These are phyloP conservation scores for Plemyria rubiginata DNA, from an alignment of 2,888 invertebrate genomes.

Conservation along the genomic window DNA sequence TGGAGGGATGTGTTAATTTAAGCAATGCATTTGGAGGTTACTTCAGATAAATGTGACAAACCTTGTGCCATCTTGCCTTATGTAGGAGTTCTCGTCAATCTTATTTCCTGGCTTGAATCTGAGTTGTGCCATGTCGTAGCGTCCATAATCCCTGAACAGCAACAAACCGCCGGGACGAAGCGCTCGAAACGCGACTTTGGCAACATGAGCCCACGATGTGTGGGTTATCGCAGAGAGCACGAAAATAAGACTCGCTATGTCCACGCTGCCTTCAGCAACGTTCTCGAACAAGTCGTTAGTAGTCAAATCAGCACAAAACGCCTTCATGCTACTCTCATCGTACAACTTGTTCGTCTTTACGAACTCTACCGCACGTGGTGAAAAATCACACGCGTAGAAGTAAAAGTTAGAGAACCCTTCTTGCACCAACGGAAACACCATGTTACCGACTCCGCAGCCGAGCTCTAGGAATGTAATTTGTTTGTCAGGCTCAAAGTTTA, in stretches of 20 bases:
- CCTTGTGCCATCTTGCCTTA: conserved; percentile 98
- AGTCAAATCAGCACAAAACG: conserved; percentile 95
- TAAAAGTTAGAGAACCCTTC: conserved; percentile 87
- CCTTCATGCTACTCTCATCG: conserved; percentile 86
- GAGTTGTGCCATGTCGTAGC: conserved; percentile 98
- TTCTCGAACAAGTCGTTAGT: conserved; percentile 86
- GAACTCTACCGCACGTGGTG: conserved; percentile 94
- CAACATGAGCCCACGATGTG: conserved; percentile 88
- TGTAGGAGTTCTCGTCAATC: conserved; percentile 96
- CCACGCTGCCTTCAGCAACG: conserved; percentile 82
- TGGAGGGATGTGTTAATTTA: not conserved
- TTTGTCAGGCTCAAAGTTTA: conserved; percentile 81
- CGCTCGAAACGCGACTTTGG: conserved; percentile 86
- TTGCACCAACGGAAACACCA: conserved; percentile 95
- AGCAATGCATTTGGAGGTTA: not conserved
- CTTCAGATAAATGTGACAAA: conserved; percentile 50
- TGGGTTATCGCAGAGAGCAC: conserved; percentile 98
- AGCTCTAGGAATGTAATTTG: conserved; percentile 90
- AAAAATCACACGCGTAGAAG: conserved; percentile 96
- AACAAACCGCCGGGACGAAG: conserved; percentile 91
- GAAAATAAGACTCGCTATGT: conserved; percentile 96
- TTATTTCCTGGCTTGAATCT: conserved; percentile 97
- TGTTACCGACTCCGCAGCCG: conserved; percentile 99
- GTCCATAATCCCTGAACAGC: conserved; percentile 96
- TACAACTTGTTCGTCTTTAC: conserved; percentile 89